Percentiles rank a stretch among this genome's conserved stretches.
These are phyloP conservation scores for Mola mola DNA, from an alignment of 2,113 vertebrate species.

Conservation along the genomic window DNA sequence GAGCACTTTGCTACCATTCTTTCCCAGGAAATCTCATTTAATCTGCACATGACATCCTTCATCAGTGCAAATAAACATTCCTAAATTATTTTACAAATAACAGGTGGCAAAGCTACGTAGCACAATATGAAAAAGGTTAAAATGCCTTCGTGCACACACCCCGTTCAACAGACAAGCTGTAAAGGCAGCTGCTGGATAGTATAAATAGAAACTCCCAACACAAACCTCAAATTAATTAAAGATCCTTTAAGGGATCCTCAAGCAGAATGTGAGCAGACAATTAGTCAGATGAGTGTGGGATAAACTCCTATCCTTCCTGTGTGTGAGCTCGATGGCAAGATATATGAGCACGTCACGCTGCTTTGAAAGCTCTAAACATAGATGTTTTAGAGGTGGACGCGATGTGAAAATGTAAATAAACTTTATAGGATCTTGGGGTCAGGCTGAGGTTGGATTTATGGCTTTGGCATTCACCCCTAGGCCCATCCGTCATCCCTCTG, in stretches of 20 bases:
- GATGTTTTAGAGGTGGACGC: conserved; percentile 77
- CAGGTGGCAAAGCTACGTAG: conserved; percentile 66
- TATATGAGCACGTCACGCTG: conserved; percentile 58
- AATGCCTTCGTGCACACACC: conserved; percentile 55
- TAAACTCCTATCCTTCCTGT: conserved; percentile 59
- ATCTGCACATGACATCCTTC: conserved; percentile 68
- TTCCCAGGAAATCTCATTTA: conserved; percentile 58
- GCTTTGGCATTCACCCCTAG: conserved; percentile 84
- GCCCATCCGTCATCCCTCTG: conserved; percentile 85
- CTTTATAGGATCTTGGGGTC: conserved; percentile 84
- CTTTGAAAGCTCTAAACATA: conserved; percentile 81
- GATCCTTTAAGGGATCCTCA: conserved; percentile 63
- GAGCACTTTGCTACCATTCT: conserved; percentile 49
- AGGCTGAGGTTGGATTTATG: conserved; percentile 85
- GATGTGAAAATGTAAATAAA: conserved; percentile 89
- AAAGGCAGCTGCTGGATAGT: conserved; percentile 41
- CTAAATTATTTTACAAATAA: conserved; percentile 57
- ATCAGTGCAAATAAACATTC: conserved; percentile 68
- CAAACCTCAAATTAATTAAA: conserved; percentile 72
- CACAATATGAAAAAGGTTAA: conserved; percentile 56
- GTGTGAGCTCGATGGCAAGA: conserved; percentile 51
- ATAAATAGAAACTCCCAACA: conserved; percentile 70
- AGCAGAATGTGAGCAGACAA: conserved; percentile 57
- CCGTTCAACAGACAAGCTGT: conserved; percentile 50
- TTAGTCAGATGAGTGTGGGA: conserved; percentile 60